A percentile compares a stretch with the other conserved stretches of the same genome.
Evolutionary conservation across 2,797 vertebrate genomes (phyloP).

Genomic region (Ibycter americanus): DNA sequence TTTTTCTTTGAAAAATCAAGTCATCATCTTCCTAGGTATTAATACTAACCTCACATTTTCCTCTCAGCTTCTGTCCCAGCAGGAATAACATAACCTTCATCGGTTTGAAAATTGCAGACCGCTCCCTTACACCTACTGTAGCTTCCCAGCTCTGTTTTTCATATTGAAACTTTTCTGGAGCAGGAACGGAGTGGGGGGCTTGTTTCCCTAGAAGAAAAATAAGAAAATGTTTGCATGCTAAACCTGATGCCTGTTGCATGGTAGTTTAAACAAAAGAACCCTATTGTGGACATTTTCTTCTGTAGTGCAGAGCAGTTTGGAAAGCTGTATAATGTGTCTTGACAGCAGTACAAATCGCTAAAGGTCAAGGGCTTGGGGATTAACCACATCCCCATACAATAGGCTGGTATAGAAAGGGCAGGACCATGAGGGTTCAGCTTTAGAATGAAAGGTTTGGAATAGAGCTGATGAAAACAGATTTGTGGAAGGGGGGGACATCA

Average conservation of each 20-base stretch:
- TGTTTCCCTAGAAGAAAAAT: not conserved
- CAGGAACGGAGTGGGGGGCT: not conserved
- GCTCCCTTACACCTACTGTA: not conserved
- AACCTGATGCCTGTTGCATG: not conserved
- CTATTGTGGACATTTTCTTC: constrained; percentile 15
- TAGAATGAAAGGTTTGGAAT: constrained; percentile 32
- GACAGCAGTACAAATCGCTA: constrained; percentile 54
- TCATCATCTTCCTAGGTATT: not conserved
- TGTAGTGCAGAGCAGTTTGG: constrained; percentile 18
- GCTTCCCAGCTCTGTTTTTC: not conserved
- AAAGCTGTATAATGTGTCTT: constrained; percentile 56
- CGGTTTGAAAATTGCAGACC: not conserved
- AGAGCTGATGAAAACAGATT: not conserved
- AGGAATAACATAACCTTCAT: constrained; percentile 6
- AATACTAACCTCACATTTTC: constrained; percentile 17
- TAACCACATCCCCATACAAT: constrained; percentile 33
- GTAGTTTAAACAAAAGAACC: constrained; percentile 41
- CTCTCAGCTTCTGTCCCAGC: constrained; percentile 11
- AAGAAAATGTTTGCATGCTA: constrained; percentile 24
- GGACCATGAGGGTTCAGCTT: not conserved
- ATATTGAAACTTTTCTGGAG: not conserved
- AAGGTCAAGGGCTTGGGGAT: constrained; percentile 63
- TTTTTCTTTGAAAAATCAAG: constrained; percentile 6
- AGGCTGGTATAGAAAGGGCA: constrained; percentile 42
- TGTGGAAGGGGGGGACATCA: not conserved